Conservation (phyloP, 2,797 vertebrate genomes). For the Agapornis canus region DNA sequence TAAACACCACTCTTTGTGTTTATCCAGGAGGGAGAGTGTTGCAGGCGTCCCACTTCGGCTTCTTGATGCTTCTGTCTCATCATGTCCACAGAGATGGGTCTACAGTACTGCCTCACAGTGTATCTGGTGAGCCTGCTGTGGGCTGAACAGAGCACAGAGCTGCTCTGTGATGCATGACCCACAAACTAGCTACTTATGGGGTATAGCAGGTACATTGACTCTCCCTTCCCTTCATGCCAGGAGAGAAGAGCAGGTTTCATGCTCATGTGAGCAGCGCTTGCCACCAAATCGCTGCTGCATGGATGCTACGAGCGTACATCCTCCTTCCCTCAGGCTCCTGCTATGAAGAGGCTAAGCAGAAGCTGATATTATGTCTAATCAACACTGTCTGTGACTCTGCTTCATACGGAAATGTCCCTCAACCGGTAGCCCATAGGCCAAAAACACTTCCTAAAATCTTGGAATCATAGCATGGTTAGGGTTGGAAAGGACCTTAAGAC, state of each 20-base stretch:
- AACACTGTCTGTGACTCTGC: background rate
- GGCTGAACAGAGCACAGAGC: background rate
- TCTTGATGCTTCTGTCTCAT: background rate
- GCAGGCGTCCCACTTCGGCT: background rate
- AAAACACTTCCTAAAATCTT: background rate
- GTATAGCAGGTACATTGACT: background rate
- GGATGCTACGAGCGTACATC: background rate
- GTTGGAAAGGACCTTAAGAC: background rate
- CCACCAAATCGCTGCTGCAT: rapidly evolving
- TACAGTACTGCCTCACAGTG: background rate
- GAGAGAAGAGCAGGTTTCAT: background rate
- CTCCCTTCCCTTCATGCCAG: background rate
- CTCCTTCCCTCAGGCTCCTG: background rate
- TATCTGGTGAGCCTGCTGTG: background rate
- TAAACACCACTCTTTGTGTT: background rate
- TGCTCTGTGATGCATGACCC: background rate
- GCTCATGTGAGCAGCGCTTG: background rate
- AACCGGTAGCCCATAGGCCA: background rate
- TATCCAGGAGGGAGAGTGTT: background rate
- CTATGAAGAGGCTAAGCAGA: background rate
- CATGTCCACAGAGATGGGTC: background rate
- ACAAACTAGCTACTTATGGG: background rate
- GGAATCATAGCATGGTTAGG: background rate
- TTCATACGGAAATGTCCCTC: background rate
- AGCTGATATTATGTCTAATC: background rate